Base-by-base conservation (phyloP, 2,888 invertebrate species). In the Lasioglossum zephyrum region DNA sequence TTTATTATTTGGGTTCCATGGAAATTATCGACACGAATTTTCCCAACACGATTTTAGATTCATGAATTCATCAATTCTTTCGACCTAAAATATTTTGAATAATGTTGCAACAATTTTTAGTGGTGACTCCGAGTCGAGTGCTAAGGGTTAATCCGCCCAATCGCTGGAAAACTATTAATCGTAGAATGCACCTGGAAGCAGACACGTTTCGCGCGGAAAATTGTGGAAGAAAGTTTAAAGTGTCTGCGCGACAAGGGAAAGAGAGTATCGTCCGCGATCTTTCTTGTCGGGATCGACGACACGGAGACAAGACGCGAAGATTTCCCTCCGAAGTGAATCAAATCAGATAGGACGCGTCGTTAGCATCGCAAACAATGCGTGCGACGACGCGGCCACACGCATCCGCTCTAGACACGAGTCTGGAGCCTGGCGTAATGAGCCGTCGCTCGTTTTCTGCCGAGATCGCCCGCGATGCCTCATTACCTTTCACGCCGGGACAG, bases 401-500 rank as follows among this genome's bases (percentile, higher is more conserved):
- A 84, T 85, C 79, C 85, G 73, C 70, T 81, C 49, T 63, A 82
- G 66, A 77, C 77, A 73, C 69, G 73, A 66, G 39, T 31, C 82
- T 70, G 77, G 78, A 60, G 77, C 69, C 44, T 39, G 11, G 73
- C 80, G 75, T 86, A 89, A 89, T 81, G 88, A 90, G 83, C 81
- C 83, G 70, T 79, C 82, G 84, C 81, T 82, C 83, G 81, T 87
- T 87, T 90, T 85, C 83, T 41, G 81, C 49, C 70, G 84, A 80
- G 81, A 88, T 87, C 77, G 66, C 74, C 74, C 69, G 81, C 57
- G 49, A 60, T 78, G 89, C 82, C 84, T 90, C 90, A 77, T 90
- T 90, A 87, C 84, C 84, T 86, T 86, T 88, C 87, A 87, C 88
- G 82, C 73, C 69, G 75, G 39, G 81, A 53, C 69, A 74, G 36